Base-by-base conservation (phyloP, 2,888 invertebrate genomes). In the Chrysomela aeneicollis region DNA sequence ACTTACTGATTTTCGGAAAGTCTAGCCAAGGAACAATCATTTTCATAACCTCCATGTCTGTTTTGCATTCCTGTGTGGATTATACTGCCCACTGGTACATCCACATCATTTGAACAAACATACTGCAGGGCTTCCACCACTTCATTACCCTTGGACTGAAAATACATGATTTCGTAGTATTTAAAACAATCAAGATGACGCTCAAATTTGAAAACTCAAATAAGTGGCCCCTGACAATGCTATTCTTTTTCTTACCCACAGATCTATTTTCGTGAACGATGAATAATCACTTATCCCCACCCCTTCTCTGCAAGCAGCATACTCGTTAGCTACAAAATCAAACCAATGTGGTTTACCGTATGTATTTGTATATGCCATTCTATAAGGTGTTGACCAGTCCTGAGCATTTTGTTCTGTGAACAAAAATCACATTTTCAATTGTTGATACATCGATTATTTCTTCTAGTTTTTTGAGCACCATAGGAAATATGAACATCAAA, bases 11-110 rank as follows among this genome's bases (percentile, higher is more conserved):
- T 93, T 64, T 92, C 90, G 0, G 93, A 87, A 32, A 97, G 87
- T 63, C 98, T 86, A 2, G 95, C 95, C 59, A 98, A 84, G 66
- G 97, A 97, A 84, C 98, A 98, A 83, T 98, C 98, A 79, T 98
- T 98, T 84, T 98, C 98, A 81, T 98, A 98, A 12, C 98, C 98
- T 1, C 98, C 98, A 9, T 88, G 87, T 68, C 88, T 85, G 83
- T 98, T 98, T 83, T 98, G 97, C 97, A 98, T 97, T 69, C 98
- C 98, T 0, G 97, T 97, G 82, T 98, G 98, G 67, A 97, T 95
- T 71, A 98, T 94, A 76, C 93, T 91, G 22, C 97, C 97, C 2
- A 95, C 87, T 0, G 96, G 93, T 1, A 96, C 94, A 80, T 98
- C 96, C 8, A 98, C 94, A 82, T 98, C 92, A 80, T 98, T 98